Base-by-base conservation (phyloP, 2,888 invertebrate species). In the Nudaria mundana region DNA sequence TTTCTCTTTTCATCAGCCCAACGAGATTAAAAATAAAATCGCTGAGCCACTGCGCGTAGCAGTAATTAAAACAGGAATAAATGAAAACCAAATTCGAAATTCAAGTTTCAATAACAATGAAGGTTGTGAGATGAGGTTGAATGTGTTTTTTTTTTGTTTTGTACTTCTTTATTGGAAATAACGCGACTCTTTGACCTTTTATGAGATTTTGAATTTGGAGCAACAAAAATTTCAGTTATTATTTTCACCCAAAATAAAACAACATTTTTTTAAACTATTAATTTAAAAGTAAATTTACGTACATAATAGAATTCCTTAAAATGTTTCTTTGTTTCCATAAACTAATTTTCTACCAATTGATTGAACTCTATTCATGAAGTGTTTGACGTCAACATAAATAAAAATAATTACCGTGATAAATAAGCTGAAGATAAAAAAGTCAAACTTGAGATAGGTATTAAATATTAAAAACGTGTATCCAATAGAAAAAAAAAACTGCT, bases 11-110 rank as follows among this genome's bases (percentile, higher is more conserved):
- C 42, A 41, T 48, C 48, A 52, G 52, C 43, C 55, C 63, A 66
- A 66, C 62, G 66, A 62, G 69, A 59, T 79, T 79, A 77, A 77
- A 80, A 77, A 74, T 71, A 75, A 76, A 75, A 74, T 66, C 66
- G 52, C 57, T 49, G 45, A 54, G 52, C 66, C 63, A 62, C 64
- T 64, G 57, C 50, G 38, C 48, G 62, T 58, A 49, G 50, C 57
- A 58, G 65, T 69, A 76, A 79, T 80, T 78, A 73, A 77, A 78
- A 70, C 56, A 47, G 66, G 63, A 72, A 71, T 75, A 75, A 74
- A 70, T 64, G 71, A 72, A 64, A 71, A 71, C 63, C 62, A 66
- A 69, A 64, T 70, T 65, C 57, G 63, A 66, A 69, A 64, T 70
- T 65, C 57, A 64, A 66, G 59, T 63, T 70, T 68, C 62, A 66